A percentile compares a stretch with the other conserved stretches of the same genome.
Evolutionary conservation across 2,888 invertebrate species (phyloP).

Genomic region (Pycnomerus fuliginosus): DNA sequence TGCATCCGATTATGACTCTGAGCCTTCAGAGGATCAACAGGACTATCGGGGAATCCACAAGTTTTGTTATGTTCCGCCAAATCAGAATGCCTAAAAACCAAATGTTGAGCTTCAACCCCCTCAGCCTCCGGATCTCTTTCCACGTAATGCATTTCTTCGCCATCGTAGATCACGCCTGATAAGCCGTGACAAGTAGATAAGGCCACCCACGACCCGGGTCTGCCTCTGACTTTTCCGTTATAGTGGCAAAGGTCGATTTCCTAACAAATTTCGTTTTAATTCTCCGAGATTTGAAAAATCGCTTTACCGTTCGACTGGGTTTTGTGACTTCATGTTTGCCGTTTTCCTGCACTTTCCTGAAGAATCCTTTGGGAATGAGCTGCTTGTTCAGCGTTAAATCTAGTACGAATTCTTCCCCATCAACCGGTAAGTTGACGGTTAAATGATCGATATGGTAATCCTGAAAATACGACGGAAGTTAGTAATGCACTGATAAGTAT

Average conservation of each 20-base stretch:
- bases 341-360: slow-evolving; percentile 61
- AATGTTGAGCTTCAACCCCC: slow-evolving; percentile 53
- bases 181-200: slow-evolving; percentile 75
- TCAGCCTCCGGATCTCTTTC: slow-evolving; percentile 50
- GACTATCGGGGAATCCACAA: slow-evolving; percentile 55
- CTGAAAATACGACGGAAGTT: too few species aligned
- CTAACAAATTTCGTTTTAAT: slow-evolving; percentile 47
- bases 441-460: slow-evolving; percentile 57
- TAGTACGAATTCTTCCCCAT: slow-evolving; percentile 65
- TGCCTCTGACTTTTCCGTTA: slow-evolving; percentile 70
- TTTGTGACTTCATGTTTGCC: slow-evolving; percentile 58
- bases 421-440: slow-evolving; percentile 66
- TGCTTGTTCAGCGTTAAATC: slow-evolving; percentile 72
- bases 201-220: slow-evolving; percentile 75
- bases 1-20: slow-evolving; percentile 57
- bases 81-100: slow-evolving; percentile 68
- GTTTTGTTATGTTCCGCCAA: slow-evolving; percentile 58
- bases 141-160: slow-evolving; percentile 72
- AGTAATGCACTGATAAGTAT: too few species aligned
- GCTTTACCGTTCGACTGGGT: slow-evolving; percentile 58
- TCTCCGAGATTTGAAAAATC: slow-evolving; percentile 12
- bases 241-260: slow-evolving; percentile 76
- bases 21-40: slow-evolving; percentile 42
- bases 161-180: slow-evolving; percentile 79
- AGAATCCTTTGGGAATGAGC: slow-evolving; percentile 68